These are phyloP conservation scores for Neoitamus cyanurus DNA, from an alignment of 2,888 invertebrate genomes.

Conservation along the genomic window DNA sequence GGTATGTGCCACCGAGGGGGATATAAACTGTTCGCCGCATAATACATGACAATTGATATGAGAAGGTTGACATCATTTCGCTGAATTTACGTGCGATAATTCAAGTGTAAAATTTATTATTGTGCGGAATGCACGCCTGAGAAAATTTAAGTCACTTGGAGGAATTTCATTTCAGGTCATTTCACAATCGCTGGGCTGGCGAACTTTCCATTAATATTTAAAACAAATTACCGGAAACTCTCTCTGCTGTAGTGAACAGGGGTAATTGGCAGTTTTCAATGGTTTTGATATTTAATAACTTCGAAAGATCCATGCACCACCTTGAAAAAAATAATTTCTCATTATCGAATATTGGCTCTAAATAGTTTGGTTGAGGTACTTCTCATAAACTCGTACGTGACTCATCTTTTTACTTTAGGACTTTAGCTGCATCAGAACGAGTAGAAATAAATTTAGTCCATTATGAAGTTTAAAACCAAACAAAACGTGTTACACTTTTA, in stretches of 20 bases:
- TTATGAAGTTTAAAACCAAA: too few species aligned
- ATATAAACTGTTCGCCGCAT: neutral
- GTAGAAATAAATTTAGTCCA: too few species aligned
- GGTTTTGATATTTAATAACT: neutral
- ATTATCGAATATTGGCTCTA: neutral
- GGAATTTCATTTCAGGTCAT: neutral
- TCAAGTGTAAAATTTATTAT: constrained; percentile 32
- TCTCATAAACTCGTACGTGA: too few species aligned
- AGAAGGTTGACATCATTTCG: neutral
- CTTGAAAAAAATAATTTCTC: neutral
- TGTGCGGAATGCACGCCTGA: constrained; percentile 2
- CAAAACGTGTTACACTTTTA: neutral
- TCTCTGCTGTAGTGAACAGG: neutral
- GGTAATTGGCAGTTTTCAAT: neutral
- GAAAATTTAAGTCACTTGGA: neutral
- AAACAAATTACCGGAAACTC: constrained; percentile 1
- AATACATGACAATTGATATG: neutral
- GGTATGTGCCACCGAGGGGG: neutral
- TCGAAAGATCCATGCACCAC: neutral
- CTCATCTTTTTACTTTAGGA: neutral
- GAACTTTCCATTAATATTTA: constrained; percentile 3
- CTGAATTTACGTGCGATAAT: constrained; percentile 21
- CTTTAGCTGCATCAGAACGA: neutral
- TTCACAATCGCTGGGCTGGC: neutral
- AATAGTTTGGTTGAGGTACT: neutral